Conservation (phyloP, 1,140 invertebrate genomes). For the Trypoxylus dichotomus region DNA sequence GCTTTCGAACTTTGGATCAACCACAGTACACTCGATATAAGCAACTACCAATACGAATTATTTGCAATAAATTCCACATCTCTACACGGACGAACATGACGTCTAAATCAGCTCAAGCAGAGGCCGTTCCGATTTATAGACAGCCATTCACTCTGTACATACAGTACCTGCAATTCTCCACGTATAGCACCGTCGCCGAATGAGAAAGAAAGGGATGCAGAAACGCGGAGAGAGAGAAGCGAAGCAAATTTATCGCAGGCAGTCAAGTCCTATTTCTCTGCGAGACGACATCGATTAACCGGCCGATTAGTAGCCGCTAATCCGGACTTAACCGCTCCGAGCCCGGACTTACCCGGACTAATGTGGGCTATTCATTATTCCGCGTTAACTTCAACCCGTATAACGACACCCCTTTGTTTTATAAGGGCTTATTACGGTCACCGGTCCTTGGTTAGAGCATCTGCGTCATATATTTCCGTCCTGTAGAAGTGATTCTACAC, state of each 20-base stretch:
- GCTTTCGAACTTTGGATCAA: no score
- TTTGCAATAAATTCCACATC: background rate
- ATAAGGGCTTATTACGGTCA: slow-evolving; percentile 31
- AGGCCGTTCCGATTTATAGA: background rate
- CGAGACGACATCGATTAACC: slow-evolving; percentile 37
- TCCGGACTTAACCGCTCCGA: slow-evolving; percentile 34
- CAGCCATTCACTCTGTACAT: background rate
- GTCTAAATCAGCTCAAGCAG: background rate
- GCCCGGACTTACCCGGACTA: slow-evolving; percentile 36
- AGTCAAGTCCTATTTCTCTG: slow-evolving; percentile 29
- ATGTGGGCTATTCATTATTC: slow-evolving; percentile 35
- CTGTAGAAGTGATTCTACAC: background rate
- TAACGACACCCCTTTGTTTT: slow-evolving; percentile 34
- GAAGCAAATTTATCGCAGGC: background rate
- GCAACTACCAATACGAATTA: no score
- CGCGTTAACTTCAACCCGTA: slow-evolving; percentile 33
- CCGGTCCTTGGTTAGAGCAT: slow-evolving; percentile 12
- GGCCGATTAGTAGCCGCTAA: slow-evolving; percentile 37
- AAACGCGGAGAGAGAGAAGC: background rate
- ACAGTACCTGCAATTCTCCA: background rate
- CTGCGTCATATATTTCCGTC: slow-evolving; percentile 15
- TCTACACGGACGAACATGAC: background rate
- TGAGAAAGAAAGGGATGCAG: background rate
- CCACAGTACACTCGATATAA: no score
- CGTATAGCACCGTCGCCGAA: background rate